Evolutionary conservation across 2,797 vertebrate genomes (phyloP).

Genomic region (Darevskia nairensis): DNA sequence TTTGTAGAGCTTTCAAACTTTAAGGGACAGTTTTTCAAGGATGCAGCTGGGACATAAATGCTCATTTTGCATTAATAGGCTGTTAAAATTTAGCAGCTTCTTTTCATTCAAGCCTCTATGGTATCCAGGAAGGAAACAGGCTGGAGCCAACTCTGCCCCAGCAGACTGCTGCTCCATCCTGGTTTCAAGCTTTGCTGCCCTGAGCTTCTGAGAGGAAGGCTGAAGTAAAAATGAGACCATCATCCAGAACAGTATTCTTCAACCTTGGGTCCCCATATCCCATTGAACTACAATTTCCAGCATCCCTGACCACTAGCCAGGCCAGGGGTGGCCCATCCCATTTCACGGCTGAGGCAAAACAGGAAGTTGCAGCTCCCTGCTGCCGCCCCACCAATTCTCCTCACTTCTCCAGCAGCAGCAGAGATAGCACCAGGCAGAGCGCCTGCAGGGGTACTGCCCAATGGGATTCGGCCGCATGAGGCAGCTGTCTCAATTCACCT

Average conservation of each 20-base stretch:
- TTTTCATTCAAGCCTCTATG: background rate
- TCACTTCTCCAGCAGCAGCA: too few relatives aligned
- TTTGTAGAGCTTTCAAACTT: background rate
- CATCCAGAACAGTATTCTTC: background rate
- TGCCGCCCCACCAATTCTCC: too few relatives aligned
- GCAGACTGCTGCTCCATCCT: background rate
- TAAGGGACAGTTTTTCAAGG: slow-evolving; percentile 8
- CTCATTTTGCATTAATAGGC: background rate
- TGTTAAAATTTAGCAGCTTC: background rate
- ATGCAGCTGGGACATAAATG: background rate
- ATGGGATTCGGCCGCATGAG: too few relatives aligned
- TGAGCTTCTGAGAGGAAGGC: background rate
- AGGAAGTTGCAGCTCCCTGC: too few relatives aligned
- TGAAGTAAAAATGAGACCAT: background rate
- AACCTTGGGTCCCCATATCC: background rate
- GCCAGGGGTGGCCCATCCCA: too few relatives aligned
- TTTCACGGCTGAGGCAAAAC: too few relatives aligned
- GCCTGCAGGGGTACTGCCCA: too few relatives aligned
- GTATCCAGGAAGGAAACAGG: background rate
- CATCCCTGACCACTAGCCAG: background rate
- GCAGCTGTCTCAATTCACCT: too few relatives aligned
- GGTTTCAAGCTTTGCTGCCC: background rate
- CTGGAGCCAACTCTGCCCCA: too few relatives aligned
- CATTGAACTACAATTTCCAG: background rate
- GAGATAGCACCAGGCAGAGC: too few relatives aligned